phyloP scores from a whole-genome alignment of 2,888 invertebrate species.

The Drosophila planitibia region DNA sequence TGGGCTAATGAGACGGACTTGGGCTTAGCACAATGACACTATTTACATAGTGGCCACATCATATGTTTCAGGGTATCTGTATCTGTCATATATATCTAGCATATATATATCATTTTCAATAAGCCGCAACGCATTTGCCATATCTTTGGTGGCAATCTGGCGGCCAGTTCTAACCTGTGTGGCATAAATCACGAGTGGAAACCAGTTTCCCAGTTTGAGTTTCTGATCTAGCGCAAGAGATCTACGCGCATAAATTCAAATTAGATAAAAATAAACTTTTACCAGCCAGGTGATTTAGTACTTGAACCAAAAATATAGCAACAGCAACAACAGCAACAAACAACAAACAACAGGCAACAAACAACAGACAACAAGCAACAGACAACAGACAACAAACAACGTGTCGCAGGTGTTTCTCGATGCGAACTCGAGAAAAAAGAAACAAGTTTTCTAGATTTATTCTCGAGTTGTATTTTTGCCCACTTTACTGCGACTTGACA shows the following conservation, averaged over 20 bases:
- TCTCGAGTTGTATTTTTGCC: constrained; percentile 50
- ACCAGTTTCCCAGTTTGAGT: constrained; percentile 49
- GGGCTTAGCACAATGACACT: constrained; percentile 32
- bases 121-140: constrained; percentile 39
- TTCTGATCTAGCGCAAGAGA: constrained; percentile 61
- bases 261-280: constrained; percentile 71
- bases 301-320: constrained; percentile 54
- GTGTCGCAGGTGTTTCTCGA: constrained; percentile 71
- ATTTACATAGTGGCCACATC: constrained; percentile 62
- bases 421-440: constrained; percentile 27
- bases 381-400: neutral
- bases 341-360: constrained; percentile 4
- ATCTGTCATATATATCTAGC: constrained; percentile 1
- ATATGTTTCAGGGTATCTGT: constrained; percentile 19
- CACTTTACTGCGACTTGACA: constrained; percentile 63
- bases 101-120: constrained; percentile 64
- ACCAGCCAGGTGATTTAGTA: constrained; percentile 75
- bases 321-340: constrained; percentile 10
- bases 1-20: constrained; percentile 44
- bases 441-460: constrained; percentile 74
- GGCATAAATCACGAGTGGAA: constrained; percentile 70
- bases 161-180: constrained; percentile 26
- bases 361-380: constrained; percentile 14
- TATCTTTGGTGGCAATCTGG: constrained; percentile 61
- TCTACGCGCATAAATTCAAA: constrained; percentile 78